These are phyloP conservation scores for Tenthredo distinguenda DNA, from an alignment of 2,888 invertebrate species.

Conservation along the genomic window DNA sequence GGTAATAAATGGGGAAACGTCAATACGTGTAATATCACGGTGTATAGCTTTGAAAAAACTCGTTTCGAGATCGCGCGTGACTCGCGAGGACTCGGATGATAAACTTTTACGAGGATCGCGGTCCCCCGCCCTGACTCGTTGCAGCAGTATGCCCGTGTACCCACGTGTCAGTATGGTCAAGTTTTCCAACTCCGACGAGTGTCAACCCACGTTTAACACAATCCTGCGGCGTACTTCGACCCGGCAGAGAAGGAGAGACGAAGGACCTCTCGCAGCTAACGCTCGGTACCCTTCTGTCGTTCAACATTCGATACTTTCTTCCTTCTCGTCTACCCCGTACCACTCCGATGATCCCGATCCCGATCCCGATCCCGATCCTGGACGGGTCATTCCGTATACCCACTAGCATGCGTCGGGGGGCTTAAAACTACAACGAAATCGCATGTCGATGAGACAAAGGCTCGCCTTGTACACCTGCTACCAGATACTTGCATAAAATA, in stretches of 20 bases:
- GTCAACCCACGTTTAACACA: constrained; percentile 48
- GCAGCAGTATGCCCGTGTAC: constrained; percentile 30
- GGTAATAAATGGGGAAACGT: constrained; percentile 25
- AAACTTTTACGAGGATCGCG: constrained; percentile 43
- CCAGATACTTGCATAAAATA: constrained; percentile 48
- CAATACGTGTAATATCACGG: constrained; percentile 17
- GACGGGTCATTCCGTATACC: not conserved
- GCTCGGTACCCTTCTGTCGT: constrained; percentile 69
- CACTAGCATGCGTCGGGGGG: not conserved
- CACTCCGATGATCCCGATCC: not conserved
- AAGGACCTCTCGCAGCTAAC: constrained; percentile 55
- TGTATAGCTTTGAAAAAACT: constrained; percentile 30
- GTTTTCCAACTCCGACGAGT: constrained; percentile 46
- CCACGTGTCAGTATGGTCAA: constrained; percentile 44
- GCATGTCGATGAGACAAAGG: constrained; percentile 55
- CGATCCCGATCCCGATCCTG: not conserved
- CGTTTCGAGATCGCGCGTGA: constrained; percentile 31
- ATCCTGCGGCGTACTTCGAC: constrained; percentile 39
- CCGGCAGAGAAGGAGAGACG: not conserved
- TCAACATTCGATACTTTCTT: constrained; percentile 69
- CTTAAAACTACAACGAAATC: constrained; percentile 17
- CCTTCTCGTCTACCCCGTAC: constrained; percentile 37
- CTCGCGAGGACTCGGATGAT: constrained; percentile 25
- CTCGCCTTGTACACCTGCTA: constrained; percentile 56
- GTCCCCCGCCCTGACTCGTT: constrained; percentile 2